A percentile compares a stretch with the other conserved stretches of the same genome.
Evolutionary conservation across 2,888 invertebrate genomes (phyloP).

Genomic region (Nephrocerus scutellatus): DNA sequence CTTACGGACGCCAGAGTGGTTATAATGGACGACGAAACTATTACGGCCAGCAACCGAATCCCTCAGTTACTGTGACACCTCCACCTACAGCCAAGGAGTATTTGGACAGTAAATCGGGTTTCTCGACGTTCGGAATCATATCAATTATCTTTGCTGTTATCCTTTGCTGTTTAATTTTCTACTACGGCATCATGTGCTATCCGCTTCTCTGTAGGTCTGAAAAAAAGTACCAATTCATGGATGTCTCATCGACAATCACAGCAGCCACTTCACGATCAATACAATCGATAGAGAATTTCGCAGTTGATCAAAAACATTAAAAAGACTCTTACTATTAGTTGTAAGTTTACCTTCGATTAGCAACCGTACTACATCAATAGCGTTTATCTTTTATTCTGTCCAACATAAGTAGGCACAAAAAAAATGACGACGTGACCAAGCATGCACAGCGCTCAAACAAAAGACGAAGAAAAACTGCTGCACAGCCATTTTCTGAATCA

Average conservation of each 20-base stretch:
- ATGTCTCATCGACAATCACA: constrained; percentile 44
- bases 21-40: constrained; percentile 23
- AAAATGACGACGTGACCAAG: no score
- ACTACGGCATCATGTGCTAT: constrained; percentile 61
- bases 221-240: constrained; percentile 45
- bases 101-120: constrained; percentile 38
- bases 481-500: no score
- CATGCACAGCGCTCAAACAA: no score
- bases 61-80: constrained; percentile 27
- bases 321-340: no score
- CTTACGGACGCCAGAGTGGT: constrained; percentile 17
- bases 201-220: constrained; percentile 53
- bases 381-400: no score
- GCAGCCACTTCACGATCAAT: constrained; percentile 46
- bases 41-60: constrained; percentile 21
- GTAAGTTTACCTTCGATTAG: no score
- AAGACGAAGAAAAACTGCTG: no score
- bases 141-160: constrained; percentile 43
- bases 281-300: constrained; percentile 45
- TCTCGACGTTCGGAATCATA: constrained; percentile 61
- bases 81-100: constrained; percentile 40
- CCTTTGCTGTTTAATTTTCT: constrained; percentile 47
- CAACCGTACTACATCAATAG: no score
- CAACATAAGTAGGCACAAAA: no score
- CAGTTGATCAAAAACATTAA: constrained; percentile 41